phyloP scores from a whole-genome alignment of 2,888 invertebrate species.

The Osmoderma eremita region DNA sequence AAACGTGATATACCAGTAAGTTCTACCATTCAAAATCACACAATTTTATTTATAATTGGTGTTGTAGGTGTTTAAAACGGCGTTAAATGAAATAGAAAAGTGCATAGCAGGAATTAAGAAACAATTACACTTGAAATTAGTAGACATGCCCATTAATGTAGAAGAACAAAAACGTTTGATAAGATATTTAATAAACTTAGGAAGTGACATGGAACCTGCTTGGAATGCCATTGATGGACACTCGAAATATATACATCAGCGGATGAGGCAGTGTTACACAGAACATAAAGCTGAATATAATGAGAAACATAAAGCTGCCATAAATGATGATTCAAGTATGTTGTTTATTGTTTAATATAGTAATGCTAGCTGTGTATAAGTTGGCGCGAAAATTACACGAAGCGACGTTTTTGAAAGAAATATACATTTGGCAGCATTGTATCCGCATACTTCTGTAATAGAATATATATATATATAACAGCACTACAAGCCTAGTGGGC shows the following conservation, averaged over 20 bases:
- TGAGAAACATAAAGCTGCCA: slow-evolving; percentile 70
- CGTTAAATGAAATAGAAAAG: slow-evolving; percentile 90
- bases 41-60: slow-evolving; percentile 46
- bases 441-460: no score
- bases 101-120: slow-evolving; percentile 84
- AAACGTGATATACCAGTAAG: slow-evolving; percentile 87
- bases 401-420: no score
- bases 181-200: slow-evolving; percentile 81
- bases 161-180: slow-evolving; percentile 97
- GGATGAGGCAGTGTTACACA: slow-evolving; percentile 74
- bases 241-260: slow-evolving; percentile 79
- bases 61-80: slow-evolving; percentile 82
- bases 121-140: slow-evolving; percentile 82
- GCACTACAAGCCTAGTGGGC: no score
- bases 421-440: no score
- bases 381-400: no score
- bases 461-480: no score
- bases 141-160: slow-evolving; percentile 89
- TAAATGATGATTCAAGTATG: slow-evolving; percentile 49
- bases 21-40: slow-evolving; percentile 23
- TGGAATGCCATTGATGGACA: slow-evolving; percentile 94
- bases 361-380: no score
- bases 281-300: slow-evolving; percentile 71
- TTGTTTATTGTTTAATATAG: no score
- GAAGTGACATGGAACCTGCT: slow-evolving; percentile 88